phyloP scores from a whole-genome alignment of 2,888 invertebrate genomes.

The Platycheirus albimanus region DNA sequence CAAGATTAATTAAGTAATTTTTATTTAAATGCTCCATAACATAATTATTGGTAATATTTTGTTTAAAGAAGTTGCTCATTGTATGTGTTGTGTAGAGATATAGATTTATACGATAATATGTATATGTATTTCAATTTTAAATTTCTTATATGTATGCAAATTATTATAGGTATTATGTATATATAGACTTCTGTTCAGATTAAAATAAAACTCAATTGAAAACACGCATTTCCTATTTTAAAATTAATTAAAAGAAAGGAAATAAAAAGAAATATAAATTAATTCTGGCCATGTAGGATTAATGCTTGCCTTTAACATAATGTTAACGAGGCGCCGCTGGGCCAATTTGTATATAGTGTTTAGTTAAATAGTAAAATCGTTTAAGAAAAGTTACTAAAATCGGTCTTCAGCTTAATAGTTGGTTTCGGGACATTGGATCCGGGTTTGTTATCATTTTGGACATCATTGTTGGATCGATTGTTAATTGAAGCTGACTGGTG shows the following conservation, averaged over 20 bases:
- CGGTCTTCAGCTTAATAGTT: conserved; percentile 95
- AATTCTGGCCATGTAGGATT: too few species aligned
- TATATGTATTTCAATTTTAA: conserved; percentile 26
- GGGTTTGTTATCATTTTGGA: conserved; percentile 80
- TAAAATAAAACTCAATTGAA: conserved; percentile 56
- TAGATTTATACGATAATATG: conserved; percentile 28
- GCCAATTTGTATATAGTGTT: too few species aligned
- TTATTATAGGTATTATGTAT: conserved; percentile 54
- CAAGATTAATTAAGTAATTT: conserved; percentile 50
- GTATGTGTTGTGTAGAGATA: conserved; percentile 17
- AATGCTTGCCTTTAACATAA: too few species aligned
- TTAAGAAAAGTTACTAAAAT: conserved; percentile 95
- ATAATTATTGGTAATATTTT: conserved; percentile 58
- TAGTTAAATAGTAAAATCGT: conserved; percentile 7
- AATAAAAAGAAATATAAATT: conserved; percentile 64
- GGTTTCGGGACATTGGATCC: conserved; percentile 84
- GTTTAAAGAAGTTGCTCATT: conserved; percentile 13
- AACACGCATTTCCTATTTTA: conserved; percentile 46
- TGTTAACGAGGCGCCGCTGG: too few species aligned
- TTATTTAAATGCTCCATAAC: conserved; percentile 70
- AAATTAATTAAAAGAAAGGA: conserved; percentile 25
- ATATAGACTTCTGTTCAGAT: conserved; percentile 63
- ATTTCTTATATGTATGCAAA: conserved; percentile 47
- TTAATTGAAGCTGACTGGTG: conserved; percentile 84
- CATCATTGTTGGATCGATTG: conserved; percentile 83